Base-by-base conservation (phyloP, 2,113 vertebrate species). In the Perca schrenkii region DNA sequence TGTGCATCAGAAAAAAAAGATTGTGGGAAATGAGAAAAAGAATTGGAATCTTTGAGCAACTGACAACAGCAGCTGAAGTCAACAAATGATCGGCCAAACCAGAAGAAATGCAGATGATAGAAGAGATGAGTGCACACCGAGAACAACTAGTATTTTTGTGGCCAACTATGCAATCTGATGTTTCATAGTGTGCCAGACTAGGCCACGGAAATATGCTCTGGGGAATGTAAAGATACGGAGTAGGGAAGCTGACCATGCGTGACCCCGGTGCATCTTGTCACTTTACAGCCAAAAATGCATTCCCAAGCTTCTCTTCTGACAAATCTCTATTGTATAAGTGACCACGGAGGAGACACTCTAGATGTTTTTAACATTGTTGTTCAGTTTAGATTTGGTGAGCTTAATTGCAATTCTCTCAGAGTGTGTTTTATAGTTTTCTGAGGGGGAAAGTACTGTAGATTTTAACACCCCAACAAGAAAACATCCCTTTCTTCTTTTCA, bases 61-160 rank as follows among this genome's bases (percentile, higher is more conserved):
- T 79, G 65, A 82, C 77, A 82, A 56, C 76, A 87, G 67, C 81
- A 85, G 82, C 77, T 63, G 57, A 83, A 84, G 75, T 86, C 78
- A 86, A 83, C 78, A 90, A 79, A 34, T 7, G 6, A 88, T 79
- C 56, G 3, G 77, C 88, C 88, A 90, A 91, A 91, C 78, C 84
- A 80, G 14, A 69, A 83, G 62, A 83, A 76, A 80, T 64, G 69
- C 64, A 80, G 85, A 75, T 85, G 74, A 82, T 74, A 74, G 80
- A 56, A 74, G 28, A 47, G 67, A 79, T 65, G 40, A 50, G 54
- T 22, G 17, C n/a, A 53, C 34, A 64, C 57, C 4, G 8, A 82
- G 52, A 83, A 84, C 66, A 86, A 78, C 79, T 58, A 12, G 76
- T 79, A 69, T 53, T 86, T 90, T 76, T 80, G 88, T 80, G 84